phyloP scores from a whole-genome alignment of 2,113 vertebrate genomes.

The Pseudonaja textilis region DNA sequence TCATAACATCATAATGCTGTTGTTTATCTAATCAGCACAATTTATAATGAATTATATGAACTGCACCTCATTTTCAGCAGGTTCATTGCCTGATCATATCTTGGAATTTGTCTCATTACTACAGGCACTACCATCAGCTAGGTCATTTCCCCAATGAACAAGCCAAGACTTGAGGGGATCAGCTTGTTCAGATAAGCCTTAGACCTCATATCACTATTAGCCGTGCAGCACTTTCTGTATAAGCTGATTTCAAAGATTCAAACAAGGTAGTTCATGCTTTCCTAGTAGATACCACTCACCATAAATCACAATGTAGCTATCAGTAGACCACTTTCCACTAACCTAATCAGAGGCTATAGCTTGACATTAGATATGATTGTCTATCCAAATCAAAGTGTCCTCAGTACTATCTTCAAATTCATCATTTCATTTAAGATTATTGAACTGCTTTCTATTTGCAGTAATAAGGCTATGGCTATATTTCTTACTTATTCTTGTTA shows the following conservation, averaged over 20 bases:
- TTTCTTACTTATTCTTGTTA: not conserved
- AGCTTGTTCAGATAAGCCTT: not conserved
- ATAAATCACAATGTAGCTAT: not conserved
- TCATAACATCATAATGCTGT: not conserved
- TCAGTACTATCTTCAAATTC: not conserved
- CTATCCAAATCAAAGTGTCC: not conserved
- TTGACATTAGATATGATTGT: not conserved
- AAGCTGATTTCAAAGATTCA: not conserved
- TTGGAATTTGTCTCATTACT: not conserved
- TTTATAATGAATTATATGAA: not conserved
- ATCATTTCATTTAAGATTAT: not conserved
- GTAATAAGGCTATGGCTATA: not conserved
- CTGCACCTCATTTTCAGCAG: not conserved
- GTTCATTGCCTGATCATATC: not conserved
- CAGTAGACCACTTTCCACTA: not conserved
- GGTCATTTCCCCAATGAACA: not conserved
- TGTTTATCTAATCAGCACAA: not conserved
- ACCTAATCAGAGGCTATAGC: not conserved
- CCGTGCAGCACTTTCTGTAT: not conserved
- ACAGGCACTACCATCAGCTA: not conserved
- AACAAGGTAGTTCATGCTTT: not conserved
- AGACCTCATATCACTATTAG: not conserved
- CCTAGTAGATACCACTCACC: not conserved
- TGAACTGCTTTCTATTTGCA: not conserved
- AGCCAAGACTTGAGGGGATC: not conserved